A percentile compares a stretch with the other conserved stretches of the same genome.
phyloP scores from a whole-genome alignment of 2,797 vertebrate genomes.

The Eupleurogrammus muticus region DNA sequence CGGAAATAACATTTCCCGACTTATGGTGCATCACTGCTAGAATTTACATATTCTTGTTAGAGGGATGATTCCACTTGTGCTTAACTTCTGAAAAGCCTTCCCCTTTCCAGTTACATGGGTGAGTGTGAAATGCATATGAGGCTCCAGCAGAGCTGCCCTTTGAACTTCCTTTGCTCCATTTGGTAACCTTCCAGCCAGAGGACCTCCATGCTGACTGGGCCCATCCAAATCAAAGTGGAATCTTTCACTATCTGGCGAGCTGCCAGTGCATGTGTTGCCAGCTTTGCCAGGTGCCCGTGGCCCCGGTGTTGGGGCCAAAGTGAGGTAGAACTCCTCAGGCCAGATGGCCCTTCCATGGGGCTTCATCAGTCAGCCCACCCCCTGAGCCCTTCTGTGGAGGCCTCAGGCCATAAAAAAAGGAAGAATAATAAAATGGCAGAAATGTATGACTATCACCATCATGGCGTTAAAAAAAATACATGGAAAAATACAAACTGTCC shows the following conservation, averaged over 20 bases:
- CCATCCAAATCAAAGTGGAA: constrained; percentile 70
- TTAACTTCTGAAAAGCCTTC: constrained; percentile 1
- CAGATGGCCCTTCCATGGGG: constrained; percentile 79
- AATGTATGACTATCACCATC: constrained; percentile 8
- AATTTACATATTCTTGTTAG: background rate
- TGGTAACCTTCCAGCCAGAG: constrained; percentile 72
- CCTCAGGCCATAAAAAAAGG: constrained; percentile 39
- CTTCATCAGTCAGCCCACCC: constrained; percentile 58
- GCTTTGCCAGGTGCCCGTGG: constrained; percentile 71
- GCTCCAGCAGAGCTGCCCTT: constrained; percentile 59
- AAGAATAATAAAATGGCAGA: constrained; percentile 22
- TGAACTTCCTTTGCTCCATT: constrained; percentile 67
- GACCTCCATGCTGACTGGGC: constrained; percentile 61
- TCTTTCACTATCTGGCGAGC: constrained; percentile 64
- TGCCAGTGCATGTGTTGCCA: constrained; percentile 66
- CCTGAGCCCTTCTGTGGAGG: constrained; percentile 55
- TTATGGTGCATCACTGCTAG: background rate
- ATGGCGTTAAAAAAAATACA: constrained; percentile 1
- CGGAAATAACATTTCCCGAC: background rate
- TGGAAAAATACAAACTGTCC: background rate
- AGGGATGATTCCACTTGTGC: background rate
- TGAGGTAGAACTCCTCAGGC: constrained; percentile 73
- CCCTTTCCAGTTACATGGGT: background rate
- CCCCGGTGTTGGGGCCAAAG: constrained; percentile 51
- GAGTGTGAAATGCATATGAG: constrained; percentile 18